These are phyloP conservation scores for Apoderus coryli DNA, from an alignment of 2,888 invertebrate species.

Conservation along the genomic window DNA sequence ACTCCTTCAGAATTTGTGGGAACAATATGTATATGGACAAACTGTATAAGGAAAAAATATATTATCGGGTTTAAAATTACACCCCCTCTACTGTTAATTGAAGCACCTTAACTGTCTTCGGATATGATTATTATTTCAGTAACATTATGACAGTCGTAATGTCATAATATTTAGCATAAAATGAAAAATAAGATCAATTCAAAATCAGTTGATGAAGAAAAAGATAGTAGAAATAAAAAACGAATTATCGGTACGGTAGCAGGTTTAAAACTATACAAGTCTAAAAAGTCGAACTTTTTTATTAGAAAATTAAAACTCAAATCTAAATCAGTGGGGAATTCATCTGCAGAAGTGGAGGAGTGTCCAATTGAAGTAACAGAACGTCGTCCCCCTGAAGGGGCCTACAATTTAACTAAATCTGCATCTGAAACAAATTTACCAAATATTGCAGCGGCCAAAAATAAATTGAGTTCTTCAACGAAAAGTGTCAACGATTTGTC, in stretches of 20 bases:
- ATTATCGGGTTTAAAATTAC: too few species aligned
- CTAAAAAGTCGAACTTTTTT: conserved; percentile 21
- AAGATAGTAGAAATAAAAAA: conserved; percentile 14
- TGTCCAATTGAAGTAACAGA: conserved; percentile 18
- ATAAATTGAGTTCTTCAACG: conserved; percentile 14
- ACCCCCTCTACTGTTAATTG: too few species aligned
- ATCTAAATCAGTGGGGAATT: conserved; percentile 14
- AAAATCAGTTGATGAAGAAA: conserved; percentile 14
- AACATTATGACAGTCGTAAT: too few species aligned
- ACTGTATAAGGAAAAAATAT: too few species aligned
- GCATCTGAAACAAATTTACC: conserved; percentile 27
- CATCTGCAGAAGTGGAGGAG: conserved; percentile 12
- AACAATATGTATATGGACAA: too few species aligned
- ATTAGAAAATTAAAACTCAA: conserved; percentile 25
- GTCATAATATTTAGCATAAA: conserved; percentile 15
- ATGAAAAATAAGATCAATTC: conserved; percentile 23
- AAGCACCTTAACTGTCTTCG: too few species aligned
- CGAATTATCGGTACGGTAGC: conserved; percentile 19
- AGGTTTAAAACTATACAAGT: conserved; percentile 20
- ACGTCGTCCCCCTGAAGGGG: conserved; percentile 25
- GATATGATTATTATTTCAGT: too few species aligned
- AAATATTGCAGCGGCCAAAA: conserved; percentile 23
- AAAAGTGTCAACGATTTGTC: conserved; percentile 17
- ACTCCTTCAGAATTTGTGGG: too few species aligned
- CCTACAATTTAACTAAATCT: conserved; percentile 23